Conservation (phyloP, 2,888 invertebrate species). For the Odontocerum albicorne region DNA sequence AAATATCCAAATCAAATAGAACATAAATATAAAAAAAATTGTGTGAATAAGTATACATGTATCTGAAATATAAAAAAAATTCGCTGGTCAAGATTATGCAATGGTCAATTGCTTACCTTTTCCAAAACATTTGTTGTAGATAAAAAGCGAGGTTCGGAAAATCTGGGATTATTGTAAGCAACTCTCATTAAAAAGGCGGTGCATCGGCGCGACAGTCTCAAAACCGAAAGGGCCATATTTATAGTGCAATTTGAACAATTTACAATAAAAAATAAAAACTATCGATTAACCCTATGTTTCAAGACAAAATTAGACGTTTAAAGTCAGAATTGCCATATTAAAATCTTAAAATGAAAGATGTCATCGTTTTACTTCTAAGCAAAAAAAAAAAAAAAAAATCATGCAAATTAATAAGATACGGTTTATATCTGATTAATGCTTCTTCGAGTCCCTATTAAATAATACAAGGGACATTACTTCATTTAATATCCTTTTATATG, state of each 20-base stretch:
- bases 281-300: neutral
- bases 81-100: conserved; percentile 21
- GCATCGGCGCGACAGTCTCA: conserved; percentile 22
- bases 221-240: conserved; percentile 26
- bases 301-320: conserved; percentile 19
- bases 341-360: too few relatives aligned
- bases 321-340: conserved; percentile 11
- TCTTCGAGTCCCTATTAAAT: too few relatives aligned
- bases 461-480: too few relatives aligned
- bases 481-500: too few relatives aligned
- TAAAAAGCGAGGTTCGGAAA: conserved; percentile 15
- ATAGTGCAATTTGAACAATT: conserved; percentile 4
- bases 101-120: conserved; percentile 23
- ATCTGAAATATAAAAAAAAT: neutral
- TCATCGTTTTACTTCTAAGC: too few relatives aligned
- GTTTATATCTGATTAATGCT: too few relatives aligned
- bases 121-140: conserved; percentile 24
- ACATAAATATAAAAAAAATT: neutral
- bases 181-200: conserved; percentile 14
- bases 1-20: conserved; percentile 1
- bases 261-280: conserved; percentile 6
- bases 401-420: too few relatives aligned
- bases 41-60: neutral
- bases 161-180: conserved; percentile 4
- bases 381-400: too few relatives aligned